Evolutionary conservation across 2,113 vertebrate species (phyloP).

Genomic region (Pheucticus melanocephalus): DNA sequence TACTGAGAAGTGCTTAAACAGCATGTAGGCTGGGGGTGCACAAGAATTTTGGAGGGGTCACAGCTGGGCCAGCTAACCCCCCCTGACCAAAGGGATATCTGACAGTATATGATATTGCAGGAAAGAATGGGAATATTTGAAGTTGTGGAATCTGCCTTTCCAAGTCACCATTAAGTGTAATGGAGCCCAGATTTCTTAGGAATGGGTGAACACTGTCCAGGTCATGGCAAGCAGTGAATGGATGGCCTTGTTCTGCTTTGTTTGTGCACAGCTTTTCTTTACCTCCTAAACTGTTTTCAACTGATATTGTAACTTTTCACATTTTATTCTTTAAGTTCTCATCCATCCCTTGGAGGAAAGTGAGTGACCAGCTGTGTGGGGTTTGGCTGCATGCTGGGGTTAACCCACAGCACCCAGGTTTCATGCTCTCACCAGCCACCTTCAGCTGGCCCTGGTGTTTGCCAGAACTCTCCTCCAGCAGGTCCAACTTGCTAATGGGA

Average conservation of each 20-base stretch:
- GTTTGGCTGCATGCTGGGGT: background rate
- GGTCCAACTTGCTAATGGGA: background rate
- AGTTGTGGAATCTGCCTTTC: background rate
- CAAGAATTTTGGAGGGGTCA: background rate
- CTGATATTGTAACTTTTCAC: background rate
- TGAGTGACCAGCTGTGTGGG: background rate
- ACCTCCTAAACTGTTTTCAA: background rate
- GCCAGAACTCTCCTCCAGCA: background rate
- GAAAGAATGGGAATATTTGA: background rate
- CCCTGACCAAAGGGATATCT: background rate
- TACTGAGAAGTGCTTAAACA: background rate
- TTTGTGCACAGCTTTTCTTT: background rate
- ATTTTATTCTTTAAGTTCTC: background rate
- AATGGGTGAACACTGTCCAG: background rate
- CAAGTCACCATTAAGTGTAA: background rate
- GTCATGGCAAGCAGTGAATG: background rate
- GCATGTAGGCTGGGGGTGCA: background rate
- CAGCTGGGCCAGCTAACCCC: background rate
- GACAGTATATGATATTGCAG: rapidly evolving
- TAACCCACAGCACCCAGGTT: background rate
- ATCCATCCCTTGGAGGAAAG: background rate
- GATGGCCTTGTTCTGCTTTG: background rate
- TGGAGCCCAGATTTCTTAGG: background rate
- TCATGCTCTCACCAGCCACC: rapidly evolving
- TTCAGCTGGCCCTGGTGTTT: background rate